Evolutionary conservation across 2,113 vertebrate species (phyloP).

Genomic region (Cephalopterus ornatus): DNA sequence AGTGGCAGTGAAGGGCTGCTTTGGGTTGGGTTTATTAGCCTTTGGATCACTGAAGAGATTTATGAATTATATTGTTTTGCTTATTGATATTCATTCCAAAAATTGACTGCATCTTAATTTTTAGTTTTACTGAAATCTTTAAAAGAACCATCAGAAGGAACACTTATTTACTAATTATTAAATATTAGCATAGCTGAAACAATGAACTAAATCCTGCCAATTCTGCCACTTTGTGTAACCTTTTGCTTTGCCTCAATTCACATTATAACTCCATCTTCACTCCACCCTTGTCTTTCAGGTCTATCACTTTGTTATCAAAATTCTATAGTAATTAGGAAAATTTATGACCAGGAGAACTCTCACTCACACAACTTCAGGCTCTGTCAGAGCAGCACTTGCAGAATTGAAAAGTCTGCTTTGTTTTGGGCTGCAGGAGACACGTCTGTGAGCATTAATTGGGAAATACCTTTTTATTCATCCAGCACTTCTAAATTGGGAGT

Average conservation of each 20-base stretch:
- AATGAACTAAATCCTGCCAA: not conserved
- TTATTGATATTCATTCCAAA: not conserved
- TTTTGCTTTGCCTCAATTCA: not conserved
- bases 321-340: not conserved
- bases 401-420: not conserved
- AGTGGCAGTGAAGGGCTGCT: not conserved
- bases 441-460: not conserved
- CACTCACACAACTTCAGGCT: not conserved
- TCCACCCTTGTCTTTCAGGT: not conserved
- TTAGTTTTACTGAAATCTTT: not conserved
- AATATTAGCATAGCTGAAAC: not conserved
- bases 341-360: not conserved
- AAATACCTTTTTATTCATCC: not conserved
- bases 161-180: not conserved
- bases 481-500: not conserved
- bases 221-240: not conserved
- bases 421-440: not conserved
- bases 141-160: not conserved
- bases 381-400: not conserved
- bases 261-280: not conserved
- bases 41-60: not conserved
- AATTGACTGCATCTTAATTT: not conserved
- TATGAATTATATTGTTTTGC: not conserved
- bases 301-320: conserved; percentile 3
- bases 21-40: not conserved